Percentiles rank a stretch among this genome's conserved stretches.
These are phyloP conservation scores for Trichosurus vulpecula DNA, from an alignment of 2,797 vertebrate genomes.

Conservation along the genomic window DNA sequence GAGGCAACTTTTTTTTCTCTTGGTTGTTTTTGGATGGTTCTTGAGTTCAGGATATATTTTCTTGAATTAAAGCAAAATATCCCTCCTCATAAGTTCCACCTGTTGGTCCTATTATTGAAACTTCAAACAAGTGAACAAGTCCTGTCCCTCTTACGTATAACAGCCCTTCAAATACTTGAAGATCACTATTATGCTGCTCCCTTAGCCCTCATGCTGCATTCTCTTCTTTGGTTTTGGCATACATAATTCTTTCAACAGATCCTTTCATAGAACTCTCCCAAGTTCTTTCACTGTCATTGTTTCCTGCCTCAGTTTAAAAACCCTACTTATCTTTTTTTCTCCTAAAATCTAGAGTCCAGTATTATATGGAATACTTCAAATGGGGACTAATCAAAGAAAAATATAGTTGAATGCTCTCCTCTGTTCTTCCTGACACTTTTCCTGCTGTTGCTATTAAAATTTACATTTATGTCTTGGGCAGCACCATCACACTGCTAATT, in stretches of 20 bases:
- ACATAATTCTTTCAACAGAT: neutral
- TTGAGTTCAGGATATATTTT: neutral
- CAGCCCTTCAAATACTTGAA: neutral
- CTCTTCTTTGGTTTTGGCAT: neutral
- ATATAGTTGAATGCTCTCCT: neutral
- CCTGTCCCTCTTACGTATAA: neutral
- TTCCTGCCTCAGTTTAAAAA: neutral
- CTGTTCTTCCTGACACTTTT: neutral
- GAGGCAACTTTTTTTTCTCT: neutral
- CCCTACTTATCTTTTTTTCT: neutral
- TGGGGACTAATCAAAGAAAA: neutral
- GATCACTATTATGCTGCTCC: neutral
- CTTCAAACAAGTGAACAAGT: neutral
- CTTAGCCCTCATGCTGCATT: neutral
- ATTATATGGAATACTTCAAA: neutral
- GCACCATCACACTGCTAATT: neutral
- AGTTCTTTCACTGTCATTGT: neutral
- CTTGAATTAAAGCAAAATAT: neutral
- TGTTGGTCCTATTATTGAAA: neutral
- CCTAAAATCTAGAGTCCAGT: neutral
- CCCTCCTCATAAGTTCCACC: neutral
- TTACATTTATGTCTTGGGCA: neutral
- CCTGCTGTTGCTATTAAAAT: rapidly evolving
- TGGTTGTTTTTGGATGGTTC: neutral
- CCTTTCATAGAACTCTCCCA: neutral